Evolutionary conservation across 2,888 invertebrate genomes (phyloP), one percentile per base, ranked within the genome.

Genomic region (Lissonota sp.): DNA sequence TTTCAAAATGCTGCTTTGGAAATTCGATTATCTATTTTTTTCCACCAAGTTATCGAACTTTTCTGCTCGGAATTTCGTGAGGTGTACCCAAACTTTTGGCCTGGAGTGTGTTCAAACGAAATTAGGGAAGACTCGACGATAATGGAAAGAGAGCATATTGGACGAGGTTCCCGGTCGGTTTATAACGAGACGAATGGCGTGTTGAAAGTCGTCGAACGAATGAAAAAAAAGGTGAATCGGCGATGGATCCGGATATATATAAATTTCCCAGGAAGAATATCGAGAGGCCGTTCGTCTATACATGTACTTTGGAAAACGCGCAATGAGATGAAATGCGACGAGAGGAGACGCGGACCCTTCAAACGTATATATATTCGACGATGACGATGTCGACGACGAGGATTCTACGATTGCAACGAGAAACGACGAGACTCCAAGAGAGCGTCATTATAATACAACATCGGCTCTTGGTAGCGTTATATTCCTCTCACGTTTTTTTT

Each of bases 401-500:
- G 62, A 63, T 49, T 71, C 63, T 46, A 44, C 72, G 81, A 66
- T 58, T 76, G 66, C 71, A 81, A 53, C 67, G 60, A 71, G 12
- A 53, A 7, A 53, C 53, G 53, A 53, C 53, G 62, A 75, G 66
- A 71, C 66, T 71, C 66, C 16, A 75, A 69, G 83, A 85, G 84
- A 84, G 77, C 84, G 82, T 87, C 84, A 82, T 87, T 87, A 87
- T 86, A 84, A 83, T 80, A 75, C 78, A 64, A 79, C 58, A 83
- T 81, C 75, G 81, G 71, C 71, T 72, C 79, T 80, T 55, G 40
- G 5, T 60, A 44, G 67, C 49, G 58, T 70, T 75, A 64, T 69
- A 72, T 81, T 80, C 62, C 79, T 69, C 57, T 71, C 66, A 10
- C 69, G 53, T 71, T 60, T 75, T 58, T 39, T 73, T 26, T 26